A percentile compares a stretch with the other conserved stretches of the same genome.
These are phyloP conservation scores for Oncorhynchus tshawytscha DNA, from an alignment of 2,113 vertebrate genomes.

Conservation along the genomic window DNA sequence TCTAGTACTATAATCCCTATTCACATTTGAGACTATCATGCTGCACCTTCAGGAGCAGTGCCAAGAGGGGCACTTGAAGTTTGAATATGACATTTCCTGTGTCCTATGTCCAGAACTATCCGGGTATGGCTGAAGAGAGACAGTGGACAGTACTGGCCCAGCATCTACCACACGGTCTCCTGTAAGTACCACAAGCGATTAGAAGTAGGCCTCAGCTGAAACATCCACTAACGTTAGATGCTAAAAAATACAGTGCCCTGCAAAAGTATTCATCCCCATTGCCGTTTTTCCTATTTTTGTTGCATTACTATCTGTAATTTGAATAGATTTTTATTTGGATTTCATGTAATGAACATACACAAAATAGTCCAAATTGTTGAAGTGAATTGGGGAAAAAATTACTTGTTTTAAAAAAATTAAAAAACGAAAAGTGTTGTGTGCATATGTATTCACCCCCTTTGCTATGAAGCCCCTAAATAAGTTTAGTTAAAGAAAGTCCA, in stretches of 20 bases:
- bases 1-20: background rate
- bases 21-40: background rate
- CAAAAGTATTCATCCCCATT: too few species aligned
- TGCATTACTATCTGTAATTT: too few species aligned
- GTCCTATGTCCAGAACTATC: conserved; percentile 78
- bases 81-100: conserved; percentile 12
- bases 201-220: background rate
- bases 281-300: too few species aligned
- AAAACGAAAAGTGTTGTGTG: too few species aligned
- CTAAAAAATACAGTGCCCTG: background rate
- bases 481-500: too few species aligned
- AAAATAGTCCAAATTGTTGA: too few species aligned
- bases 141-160: conserved; percentile 97
- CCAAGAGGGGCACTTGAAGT: background rate
- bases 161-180: conserved; percentile 91
- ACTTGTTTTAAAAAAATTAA: too few species aligned
- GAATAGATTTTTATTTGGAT: too few species aligned
- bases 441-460: too few species aligned
- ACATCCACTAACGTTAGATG: background rate
- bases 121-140: conserved; percentile 96
- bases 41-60: background rate
- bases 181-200: conserved; percentile 75
- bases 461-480: too few species aligned
- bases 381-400: too few species aligned
- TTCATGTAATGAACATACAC: too few species aligned